Conservation (phyloP, 2,888 invertebrate genomes). For the Drosophila pseudotakahashii region DNA sequence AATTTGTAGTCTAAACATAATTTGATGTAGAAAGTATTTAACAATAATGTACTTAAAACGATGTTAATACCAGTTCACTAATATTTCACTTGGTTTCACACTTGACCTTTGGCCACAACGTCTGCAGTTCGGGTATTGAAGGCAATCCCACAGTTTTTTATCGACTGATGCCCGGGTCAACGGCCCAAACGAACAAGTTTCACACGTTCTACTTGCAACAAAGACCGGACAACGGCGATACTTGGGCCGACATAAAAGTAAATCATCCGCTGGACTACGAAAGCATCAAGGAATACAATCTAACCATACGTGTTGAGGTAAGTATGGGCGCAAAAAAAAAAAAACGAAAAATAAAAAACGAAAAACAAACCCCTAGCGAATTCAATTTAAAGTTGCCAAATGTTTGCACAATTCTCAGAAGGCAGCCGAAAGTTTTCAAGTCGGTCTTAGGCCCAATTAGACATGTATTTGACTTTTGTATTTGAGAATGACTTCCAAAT, state of each 20-base stretch:
- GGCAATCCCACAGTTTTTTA: constrained; percentile 98
- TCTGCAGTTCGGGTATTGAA: constrained; percentile 94
- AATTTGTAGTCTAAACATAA: constrained; percentile 41
- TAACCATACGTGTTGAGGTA: constrained; percentile 98
- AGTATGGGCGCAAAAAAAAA: constrained; percentile 75
- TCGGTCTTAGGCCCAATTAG: constrained; percentile 58
- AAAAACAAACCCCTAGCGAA: constrained; percentile 6
- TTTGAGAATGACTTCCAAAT: constrained; percentile 62
- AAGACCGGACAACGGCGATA: constrained; percentile 95
- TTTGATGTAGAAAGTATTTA: constrained; percentile 54
- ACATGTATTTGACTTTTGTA: constrained; percentile 72
- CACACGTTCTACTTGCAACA: constrained; percentile 98
- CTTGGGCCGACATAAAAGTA: constrained; percentile 98
- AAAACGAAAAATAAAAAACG: background rate
- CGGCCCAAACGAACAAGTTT: constrained; percentile 97
- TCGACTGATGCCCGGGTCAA: constrained; percentile 97
- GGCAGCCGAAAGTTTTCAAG: constrained; percentile 42
- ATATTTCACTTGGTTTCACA: constrained; percentile 19
- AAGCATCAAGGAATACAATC: constrained; percentile 97
- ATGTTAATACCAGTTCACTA: background rate
- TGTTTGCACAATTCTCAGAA: constrained; percentile 13
- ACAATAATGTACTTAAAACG: background rate
- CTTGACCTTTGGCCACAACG: constrained; percentile 38
- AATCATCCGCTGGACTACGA: constrained; percentile 98
- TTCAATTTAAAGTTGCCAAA: constrained; percentile 43